These are phyloP conservation scores for Clarias pachynema DNA, from an alignment of 2,797 vertebrate species.

Conservation along the genomic window DNA sequence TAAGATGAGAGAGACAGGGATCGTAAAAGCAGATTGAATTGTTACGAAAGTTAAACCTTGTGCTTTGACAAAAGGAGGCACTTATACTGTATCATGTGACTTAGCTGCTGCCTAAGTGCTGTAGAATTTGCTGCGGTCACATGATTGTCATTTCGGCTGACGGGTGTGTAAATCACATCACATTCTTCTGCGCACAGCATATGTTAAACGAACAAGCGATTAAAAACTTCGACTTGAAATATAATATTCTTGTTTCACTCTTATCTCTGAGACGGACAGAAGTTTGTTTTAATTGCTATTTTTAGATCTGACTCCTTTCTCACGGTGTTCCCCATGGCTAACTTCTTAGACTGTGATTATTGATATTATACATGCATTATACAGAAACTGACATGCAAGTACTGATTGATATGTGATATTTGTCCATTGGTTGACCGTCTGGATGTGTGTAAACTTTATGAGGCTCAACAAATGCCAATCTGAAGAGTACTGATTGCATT, in stretches of 20 bases:
- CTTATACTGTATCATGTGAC: constrained; percentile 3
- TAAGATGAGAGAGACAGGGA: neutral
- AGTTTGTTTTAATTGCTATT: neutral
- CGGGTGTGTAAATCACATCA: neutral
- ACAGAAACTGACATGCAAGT: neutral
- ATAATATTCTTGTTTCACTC: neutral
- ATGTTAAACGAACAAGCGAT: neutral
- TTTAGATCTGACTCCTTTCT: neutral
- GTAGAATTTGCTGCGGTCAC: neutral
- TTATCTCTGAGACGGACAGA: neutral
- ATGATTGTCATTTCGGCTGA: neutral
- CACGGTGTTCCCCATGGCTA: neutral
- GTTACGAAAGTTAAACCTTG: neutral
- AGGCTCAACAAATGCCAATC: neutral
- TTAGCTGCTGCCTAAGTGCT: neutral
- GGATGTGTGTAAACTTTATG: neutral
- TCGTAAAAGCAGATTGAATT: neutral
- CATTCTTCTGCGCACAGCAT: neutral
- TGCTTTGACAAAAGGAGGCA: neutral
- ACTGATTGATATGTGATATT: neutral
- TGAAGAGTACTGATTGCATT: neutral
- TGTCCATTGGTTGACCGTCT: neutral
- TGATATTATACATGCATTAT: neutral
- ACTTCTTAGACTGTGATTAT: too few relatives aligned
- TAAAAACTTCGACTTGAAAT: neutral